These are phyloP conservation scores for Eira barbara DNA, from an alignment of 2,113 vertebrate species.

Conservation along the genomic window DNA sequence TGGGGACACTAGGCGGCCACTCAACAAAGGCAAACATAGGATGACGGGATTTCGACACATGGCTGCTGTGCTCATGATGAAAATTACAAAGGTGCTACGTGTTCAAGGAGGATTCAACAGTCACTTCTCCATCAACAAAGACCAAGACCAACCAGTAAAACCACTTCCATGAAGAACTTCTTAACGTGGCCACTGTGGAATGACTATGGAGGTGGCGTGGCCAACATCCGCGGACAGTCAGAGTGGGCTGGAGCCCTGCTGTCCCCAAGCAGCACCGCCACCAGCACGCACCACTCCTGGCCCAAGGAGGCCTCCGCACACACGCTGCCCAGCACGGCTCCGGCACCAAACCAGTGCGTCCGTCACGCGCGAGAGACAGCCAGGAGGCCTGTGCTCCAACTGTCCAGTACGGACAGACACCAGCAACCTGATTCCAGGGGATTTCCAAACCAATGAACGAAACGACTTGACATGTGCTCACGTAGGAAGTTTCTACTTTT, in stretches of 20 bases:
- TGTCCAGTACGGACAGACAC: fast-evolving
- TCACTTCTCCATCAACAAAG: not conserved
- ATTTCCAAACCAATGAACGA: not conserved
- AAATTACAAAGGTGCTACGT: no score
- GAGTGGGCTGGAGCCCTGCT: fast-evolving
- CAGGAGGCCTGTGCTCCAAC: no score
- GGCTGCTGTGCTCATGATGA: fast-evolving
- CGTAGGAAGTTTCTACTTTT: fast-evolving
- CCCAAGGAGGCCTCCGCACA: not conserved
- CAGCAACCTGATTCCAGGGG: no score
- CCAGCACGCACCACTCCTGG: no score
- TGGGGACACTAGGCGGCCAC: not conserved
- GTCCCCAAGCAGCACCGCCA: no score
- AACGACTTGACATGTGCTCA: fast-evolving
- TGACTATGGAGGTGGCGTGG: fast-evolving
- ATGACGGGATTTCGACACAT: not conserved
- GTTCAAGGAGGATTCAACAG: not conserved
- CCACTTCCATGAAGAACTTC: no score
- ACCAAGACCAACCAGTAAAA: not conserved
- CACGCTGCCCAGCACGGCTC: no score
- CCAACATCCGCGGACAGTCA: fast-evolving
- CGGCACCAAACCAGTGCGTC: no score
- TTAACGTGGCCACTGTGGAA: not conserved
- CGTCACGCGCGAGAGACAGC: no score
- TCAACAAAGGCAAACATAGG: not conserved